Evolutionary conservation across 2,888 invertebrate species (phyloP), one percentile per base, ranked within the genome.

Genomic region (Chydorus sphaericus): DNA sequence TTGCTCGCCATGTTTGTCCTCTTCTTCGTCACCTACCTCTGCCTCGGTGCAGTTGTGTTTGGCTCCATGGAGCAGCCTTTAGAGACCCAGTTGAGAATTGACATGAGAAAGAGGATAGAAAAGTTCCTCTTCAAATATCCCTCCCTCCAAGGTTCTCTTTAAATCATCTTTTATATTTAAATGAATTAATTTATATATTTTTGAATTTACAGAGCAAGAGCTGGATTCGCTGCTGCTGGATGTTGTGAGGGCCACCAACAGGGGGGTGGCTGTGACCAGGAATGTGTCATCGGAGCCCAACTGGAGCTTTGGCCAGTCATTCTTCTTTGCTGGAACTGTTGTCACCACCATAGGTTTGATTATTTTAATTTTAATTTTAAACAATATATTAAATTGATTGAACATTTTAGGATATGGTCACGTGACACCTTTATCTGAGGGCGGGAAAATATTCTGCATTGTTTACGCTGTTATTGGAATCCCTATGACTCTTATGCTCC

Each of bases 261-360:
- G 82, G 50, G 88, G 88, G 0, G 85, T 88, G 44, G 82, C 83
- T 0, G 83, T 84, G 0, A 75, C 80, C 0, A 75, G 77, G 58
- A 89, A 90, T 71, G 80, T 80, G 29, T 81, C 83, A 51, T 80
- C 80, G 2, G 85, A 85, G 60, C 82, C 85, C 11, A 88, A 88
- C 70, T 91, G 90, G 91, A 85, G 84, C 68, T 89, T 90, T 67
- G 89, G 88, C 23, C 88, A 89, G 69, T 84, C 89, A 0, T 71
- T 91, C 56, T 90, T 91, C 75, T 91, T 91, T 70, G 82, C 88
- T 0, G 82, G 83, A 52, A 89, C 89, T 1, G 82, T 90, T 8
- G 79, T 91, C 59, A 90, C 88, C n/a, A 91, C 90, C 52, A 89
- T 90, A 61, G 86, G 85, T 84, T 70, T 71, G 14, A 7, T 18